Percentiles rank a stretch among this genome's conserved stretches.
phyloP scores from a whole-genome alignment of 2,113 vertebrate genomes.

The Stigmatopora argus region DNA sequence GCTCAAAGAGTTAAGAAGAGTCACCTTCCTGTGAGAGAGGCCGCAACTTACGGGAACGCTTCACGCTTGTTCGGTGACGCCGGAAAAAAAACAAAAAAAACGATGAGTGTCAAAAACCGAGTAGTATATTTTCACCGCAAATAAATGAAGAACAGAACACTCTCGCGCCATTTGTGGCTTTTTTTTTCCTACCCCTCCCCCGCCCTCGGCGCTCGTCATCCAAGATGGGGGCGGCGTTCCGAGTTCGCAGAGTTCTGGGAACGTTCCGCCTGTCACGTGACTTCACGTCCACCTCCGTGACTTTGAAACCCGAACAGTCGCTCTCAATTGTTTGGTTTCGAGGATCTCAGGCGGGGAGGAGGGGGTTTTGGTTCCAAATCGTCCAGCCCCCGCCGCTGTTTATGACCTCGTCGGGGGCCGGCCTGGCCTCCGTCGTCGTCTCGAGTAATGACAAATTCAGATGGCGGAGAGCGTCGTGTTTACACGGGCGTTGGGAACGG shows the following conservation, averaged over 20 bases:
- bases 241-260: constrained; percentile 57
- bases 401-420: background rate
- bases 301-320: too few relatives aligned
- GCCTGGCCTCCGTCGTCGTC: constrained; percentile 17
- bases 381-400: too few relatives aligned
- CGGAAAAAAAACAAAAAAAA: background rate
- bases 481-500: constrained; percentile 32
- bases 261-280: constrained; percentile 8
- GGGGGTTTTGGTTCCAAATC: too few relatives aligned
- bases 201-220: constrained; percentile 4
- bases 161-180: constrained; percentile 11
- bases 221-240: constrained; percentile 27
- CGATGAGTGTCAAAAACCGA: background rate
- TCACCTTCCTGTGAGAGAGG: background rate
- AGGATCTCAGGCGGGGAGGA: too few relatives aligned
- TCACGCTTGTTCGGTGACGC: background rate
- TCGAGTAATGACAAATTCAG: constrained; percentile 51
- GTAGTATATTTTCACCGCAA: constrained; percentile 7
- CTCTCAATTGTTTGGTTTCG: too few relatives aligned
- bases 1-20: background rate
- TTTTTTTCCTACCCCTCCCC: constrained; percentile 2
- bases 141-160: constrained; percentile 16
- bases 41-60: background rate
- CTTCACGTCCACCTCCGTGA: too few relatives aligned
- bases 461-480: constrained; percentile 45